Conservation (phyloP, 2,797 vertebrate genomes). For the Sebastes variabilis region DNA sequence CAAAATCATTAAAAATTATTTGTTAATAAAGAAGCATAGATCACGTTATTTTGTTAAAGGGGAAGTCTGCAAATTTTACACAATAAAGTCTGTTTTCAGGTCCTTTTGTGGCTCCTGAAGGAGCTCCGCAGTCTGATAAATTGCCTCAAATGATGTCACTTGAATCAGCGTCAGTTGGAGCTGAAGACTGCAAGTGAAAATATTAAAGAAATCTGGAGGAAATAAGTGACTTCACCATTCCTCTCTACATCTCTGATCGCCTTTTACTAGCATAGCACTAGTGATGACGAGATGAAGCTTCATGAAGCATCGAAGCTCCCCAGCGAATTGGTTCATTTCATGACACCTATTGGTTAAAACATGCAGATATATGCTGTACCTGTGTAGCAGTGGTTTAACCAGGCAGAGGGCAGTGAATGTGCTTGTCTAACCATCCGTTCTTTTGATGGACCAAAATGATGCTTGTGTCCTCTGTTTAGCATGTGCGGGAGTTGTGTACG, state of each 20-base stretch:
- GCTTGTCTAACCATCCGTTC: neutral
- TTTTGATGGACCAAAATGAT: neutral
- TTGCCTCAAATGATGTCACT: neutral
- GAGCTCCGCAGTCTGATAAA: neutral
- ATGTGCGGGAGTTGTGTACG: neutral
- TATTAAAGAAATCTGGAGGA: neutral
- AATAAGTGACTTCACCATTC: neutral
- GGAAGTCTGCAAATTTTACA: neutral
- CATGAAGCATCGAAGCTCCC: no score
- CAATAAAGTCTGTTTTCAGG: no score
- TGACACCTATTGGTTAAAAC: no score
- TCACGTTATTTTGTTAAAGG: neutral
- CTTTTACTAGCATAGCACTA: neutral
- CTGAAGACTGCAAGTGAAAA: neutral
- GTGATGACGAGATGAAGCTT: no score
- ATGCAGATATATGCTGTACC: no score
- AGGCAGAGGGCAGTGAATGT: no score
- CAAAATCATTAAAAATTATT: neutral
- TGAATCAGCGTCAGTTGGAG: neutral
- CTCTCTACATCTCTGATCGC: neutral
- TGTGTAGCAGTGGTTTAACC: no score
- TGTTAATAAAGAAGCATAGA: neutral
- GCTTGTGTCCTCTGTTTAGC: neutral
- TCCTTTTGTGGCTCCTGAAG: neutral
- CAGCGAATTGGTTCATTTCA: no score